Conservation (phyloP, 2,888 invertebrate species). For the Augiades crinisus region DNA sequence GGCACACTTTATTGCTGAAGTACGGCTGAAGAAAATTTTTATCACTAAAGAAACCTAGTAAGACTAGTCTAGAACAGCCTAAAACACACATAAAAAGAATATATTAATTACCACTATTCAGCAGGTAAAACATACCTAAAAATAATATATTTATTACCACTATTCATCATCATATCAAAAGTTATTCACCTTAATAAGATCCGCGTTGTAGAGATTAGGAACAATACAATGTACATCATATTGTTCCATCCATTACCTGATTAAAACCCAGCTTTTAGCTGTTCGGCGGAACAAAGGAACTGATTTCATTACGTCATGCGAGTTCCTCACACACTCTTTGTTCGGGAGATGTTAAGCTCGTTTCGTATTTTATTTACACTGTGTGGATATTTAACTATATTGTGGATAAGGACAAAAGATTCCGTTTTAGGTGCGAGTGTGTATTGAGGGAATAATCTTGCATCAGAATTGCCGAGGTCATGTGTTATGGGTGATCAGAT, state of each 20-base stretch:
- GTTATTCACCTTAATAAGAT: constrained; percentile 10
- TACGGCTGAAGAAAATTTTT: no score
- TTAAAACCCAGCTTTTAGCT: constrained; percentile 25
- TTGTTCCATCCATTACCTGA: constrained; percentile 27
- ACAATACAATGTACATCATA: constrained; percentile 16
- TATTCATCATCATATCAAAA: not conserved
- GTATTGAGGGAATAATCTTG: no score
- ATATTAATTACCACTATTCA: no score
- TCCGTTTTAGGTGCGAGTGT: no score
- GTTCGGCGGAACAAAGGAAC: constrained; percentile 16
- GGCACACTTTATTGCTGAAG: no score
- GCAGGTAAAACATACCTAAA: no score
- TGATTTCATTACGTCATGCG: constrained; percentile 16
- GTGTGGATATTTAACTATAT: not conserved
- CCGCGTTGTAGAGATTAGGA: constrained; percentile 9
- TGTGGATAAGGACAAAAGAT: not conserved
- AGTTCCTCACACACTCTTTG: constrained; percentile 13
- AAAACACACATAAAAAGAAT: no score
- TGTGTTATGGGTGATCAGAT: no score
- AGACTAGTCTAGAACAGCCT: no score
- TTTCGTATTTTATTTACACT: constrained; percentile 9
- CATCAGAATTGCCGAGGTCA: no score
- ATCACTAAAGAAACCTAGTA: no score
- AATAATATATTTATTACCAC: not conserved
- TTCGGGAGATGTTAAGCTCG: not conserved